Evolutionary conservation across 2,888 invertebrate species (phyloP).

Genomic region (Acleris literana): DNA sequence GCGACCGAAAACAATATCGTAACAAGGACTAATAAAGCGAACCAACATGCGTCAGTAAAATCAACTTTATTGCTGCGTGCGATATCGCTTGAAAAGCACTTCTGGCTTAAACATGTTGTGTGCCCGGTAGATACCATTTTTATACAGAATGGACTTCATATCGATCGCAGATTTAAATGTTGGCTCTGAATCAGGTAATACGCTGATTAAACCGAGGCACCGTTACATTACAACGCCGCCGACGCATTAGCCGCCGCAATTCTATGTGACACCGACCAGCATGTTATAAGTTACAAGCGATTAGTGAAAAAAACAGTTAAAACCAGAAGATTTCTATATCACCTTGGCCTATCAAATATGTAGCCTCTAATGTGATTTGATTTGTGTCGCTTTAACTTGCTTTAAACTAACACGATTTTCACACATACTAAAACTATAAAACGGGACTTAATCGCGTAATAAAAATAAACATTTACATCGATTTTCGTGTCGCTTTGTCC

Average conservation of each 20-base stretch:
- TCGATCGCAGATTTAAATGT: too few relatives aligned
- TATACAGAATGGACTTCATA: too few relatives aligned
- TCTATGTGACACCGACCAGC: slow-evolving; percentile 38
- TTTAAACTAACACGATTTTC: too few relatives aligned
- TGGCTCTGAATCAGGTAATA: slow-evolving; percentile 45
- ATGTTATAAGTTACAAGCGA: slow-evolving; percentile 38
- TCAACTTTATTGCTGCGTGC: slow-evolving; percentile 35
- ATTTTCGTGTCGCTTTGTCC: too few relatives aligned
- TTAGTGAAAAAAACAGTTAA: background rate
- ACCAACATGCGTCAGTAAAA: slow-evolving; percentile 22
- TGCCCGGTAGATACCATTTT: too few relatives aligned
- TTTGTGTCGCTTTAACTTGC: too few relatives aligned
- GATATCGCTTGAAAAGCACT: slow-evolving; percentile 70
- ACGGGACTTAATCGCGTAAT: too few relatives aligned
- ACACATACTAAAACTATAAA: too few relatives aligned
- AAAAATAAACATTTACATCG: too few relatives aligned
- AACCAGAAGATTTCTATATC: too few relatives aligned
- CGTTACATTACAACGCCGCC: slow-evolving; percentile 69
- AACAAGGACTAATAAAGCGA: slow-evolving; percentile 11
- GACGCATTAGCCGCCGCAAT: slow-evolving; percentile 68
- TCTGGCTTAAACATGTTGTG: slow-evolving; percentile 43
- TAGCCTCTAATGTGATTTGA: too few relatives aligned
- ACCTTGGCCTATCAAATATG: too few relatives aligned
- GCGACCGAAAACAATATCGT: slow-evolving; percentile 2
- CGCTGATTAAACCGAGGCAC: slow-evolving; percentile 68